phyloP scores from a whole-genome alignment of 2,888 invertebrate species.

The Drosophila mercatorum region DNA sequence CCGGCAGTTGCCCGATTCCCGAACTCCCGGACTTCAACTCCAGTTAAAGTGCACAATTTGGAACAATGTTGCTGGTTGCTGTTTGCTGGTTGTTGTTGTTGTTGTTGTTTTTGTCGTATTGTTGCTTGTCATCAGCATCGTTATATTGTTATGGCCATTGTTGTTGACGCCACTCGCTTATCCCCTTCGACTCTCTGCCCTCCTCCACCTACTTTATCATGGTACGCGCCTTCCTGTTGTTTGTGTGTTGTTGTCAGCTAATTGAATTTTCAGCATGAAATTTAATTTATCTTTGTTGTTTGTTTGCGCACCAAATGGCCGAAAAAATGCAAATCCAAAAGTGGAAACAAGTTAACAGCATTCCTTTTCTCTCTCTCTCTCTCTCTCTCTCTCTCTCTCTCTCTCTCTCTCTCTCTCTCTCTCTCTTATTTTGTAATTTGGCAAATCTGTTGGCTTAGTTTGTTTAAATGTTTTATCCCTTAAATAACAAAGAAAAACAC shows the following conservation, averaged over 20 bases:
- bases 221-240: constrained; percentile 33
- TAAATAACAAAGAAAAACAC: constrained; percentile 34
- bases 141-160: constrained; percentile 78
- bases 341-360: constrained; percentile 52
- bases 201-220: neutral
- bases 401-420: constrained; percentile 21
- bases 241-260: constrained; percentile 78
- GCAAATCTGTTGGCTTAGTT: constrained; percentile 42
- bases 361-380: constrained; percentile 27
- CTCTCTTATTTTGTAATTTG: constrained; percentile 36
- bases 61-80: constrained; percentile 66
- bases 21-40: constrained; percentile 38
- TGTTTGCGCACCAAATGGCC: constrained; percentile 71
- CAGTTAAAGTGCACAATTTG: constrained; percentile 72
- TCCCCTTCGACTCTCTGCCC: constrained; percentile 17
- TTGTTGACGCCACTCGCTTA: constrained; percentile 44
- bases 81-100: constrained; percentile 29
- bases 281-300: constrained; percentile 78
- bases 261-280: constrained; percentile 80
- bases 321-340: constrained; percentile 47
- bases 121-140: constrained; percentile 74
- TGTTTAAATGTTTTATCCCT: constrained; percentile 31
- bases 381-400: constrained; percentile 22
- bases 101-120: constrained; percentile 41
- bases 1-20: constrained; percentile 9